phyloP scores from a whole-genome alignment of 2,797 vertebrate species.

The Gymnocypris eckloni region DNA sequence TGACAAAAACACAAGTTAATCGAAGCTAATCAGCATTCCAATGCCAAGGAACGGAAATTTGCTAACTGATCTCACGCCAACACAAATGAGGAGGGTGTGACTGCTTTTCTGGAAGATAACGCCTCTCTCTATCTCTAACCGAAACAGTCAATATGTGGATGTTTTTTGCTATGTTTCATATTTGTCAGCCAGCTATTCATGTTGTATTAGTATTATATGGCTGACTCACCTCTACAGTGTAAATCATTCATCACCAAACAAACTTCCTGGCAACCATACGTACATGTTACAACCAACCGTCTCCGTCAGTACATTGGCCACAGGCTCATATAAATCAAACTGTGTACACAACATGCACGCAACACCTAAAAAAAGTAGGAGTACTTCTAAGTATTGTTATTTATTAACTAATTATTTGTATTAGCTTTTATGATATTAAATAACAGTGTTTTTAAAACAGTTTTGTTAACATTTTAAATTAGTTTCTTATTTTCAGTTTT shows the following conservation, averaged over 20 bases:
- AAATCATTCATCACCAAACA: conserved; percentile 49
- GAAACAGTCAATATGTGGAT: conserved; percentile 33
- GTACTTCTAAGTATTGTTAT: neutral
- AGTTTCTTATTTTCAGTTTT: neutral
- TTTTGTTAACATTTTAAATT: neutral
- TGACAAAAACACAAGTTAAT: conserved; percentile 50
- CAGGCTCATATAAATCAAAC: conserved; percentile 44
- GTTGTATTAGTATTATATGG: conserved; percentile 33
- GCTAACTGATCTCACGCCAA: conserved; percentile 50
- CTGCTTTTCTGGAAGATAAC: conserved; percentile 52
- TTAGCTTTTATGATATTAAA: neutral
- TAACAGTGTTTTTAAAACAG: too few species aligned
- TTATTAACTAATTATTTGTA: neutral
- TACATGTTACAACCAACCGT: conserved; percentile 32
- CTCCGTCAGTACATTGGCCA: conserved; percentile 39
- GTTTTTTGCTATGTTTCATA: neutral
- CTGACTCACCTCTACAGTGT: conserved; percentile 16
- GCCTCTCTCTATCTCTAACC: neutral
- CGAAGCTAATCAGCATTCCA: conserved; percentile 55
- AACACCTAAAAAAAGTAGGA: neutral
- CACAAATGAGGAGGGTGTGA: conserved; percentile 60
- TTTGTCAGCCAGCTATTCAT: neutral
- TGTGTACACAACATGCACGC: conserved; percentile 21
- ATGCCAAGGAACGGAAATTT: conserved; percentile 47
- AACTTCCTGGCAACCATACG: conserved; percentile 42